Conservation (phyloP, 2,113 vertebrate species). For the Laticauda laticaudata region DNA sequence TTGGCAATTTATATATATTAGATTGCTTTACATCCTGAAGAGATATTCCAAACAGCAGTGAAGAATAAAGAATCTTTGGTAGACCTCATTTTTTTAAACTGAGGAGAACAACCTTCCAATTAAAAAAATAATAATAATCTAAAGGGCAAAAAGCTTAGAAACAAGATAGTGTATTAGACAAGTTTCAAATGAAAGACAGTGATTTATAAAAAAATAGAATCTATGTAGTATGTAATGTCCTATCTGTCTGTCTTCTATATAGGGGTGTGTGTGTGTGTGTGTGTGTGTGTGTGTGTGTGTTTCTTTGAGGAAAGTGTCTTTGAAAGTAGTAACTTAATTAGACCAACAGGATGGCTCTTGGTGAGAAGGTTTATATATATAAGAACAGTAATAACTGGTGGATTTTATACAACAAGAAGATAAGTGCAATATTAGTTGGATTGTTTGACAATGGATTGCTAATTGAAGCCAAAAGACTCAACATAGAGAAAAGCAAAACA, state of each 20-base stretch:
- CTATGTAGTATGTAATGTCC: background rate
- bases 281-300: background rate
- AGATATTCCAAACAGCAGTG: background rate
- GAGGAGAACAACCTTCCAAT: background rate
- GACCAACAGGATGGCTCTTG: background rate
- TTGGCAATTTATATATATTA: too few relatives aligned
- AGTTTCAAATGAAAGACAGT: background rate
- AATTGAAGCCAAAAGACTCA: background rate
- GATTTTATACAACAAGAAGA: background rate
- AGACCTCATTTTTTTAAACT: background rate
- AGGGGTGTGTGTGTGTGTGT: too few relatives aligned
- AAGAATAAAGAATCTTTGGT: background rate
- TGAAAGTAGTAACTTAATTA: background rate
- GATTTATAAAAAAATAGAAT: background rate
- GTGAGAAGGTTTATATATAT: background rate
- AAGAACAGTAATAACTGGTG: background rate
- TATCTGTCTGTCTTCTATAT: too few relatives aligned
- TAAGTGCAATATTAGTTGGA: background rate
- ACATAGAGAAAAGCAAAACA: background rate
- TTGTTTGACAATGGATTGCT: background rate
- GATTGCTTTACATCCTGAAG: background rate
- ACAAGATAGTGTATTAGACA: background rate
- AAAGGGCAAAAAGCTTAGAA: background rate
- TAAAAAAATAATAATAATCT: background rate
- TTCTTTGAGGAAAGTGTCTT: background rate